Evolutionary conservation across 2,888 invertebrate genomes (phyloP).

Genomic region (Eristalinus sepulchralis): DNA sequence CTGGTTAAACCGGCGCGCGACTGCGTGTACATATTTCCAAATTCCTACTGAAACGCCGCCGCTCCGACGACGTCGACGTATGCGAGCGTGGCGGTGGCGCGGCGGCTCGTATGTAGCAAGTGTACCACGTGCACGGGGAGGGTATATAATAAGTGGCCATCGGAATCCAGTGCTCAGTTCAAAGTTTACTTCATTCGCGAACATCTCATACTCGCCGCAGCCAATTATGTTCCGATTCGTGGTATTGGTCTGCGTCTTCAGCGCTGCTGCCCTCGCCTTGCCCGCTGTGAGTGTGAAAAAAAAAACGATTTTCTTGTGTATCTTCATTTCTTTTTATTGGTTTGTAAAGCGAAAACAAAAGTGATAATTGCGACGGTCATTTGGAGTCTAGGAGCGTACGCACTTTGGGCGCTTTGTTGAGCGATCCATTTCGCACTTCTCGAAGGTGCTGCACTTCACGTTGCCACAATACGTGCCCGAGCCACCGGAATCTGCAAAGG

Average conservation of each 20-base stretch:
- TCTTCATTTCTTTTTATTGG: conserved; percentile 13
- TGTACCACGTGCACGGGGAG: conserved; percentile 23
- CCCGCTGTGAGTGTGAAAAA: conserved; percentile 78
- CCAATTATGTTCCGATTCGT: conserved; percentile 77
- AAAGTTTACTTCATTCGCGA: conserved; percentile 78
- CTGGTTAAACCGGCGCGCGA: conserved; percentile 63
- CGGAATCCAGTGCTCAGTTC: conserved; percentile 74
- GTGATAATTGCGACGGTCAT: conserved; percentile 22
- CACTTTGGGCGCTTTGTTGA: conserved; percentile 86
- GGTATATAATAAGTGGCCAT: conserved; percentile 61
- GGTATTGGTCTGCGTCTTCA: conserved; percentile 77
- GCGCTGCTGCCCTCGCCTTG: conserved; percentile 75
- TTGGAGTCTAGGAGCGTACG: conserved; percentile 81
- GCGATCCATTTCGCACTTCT: conserved; percentile 86
- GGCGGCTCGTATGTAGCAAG: conserved; percentile 4
- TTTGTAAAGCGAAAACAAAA: conserved; percentile 14
- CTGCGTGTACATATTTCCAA: conserved; percentile 57
- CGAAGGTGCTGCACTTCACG: conserved; percentile 85
- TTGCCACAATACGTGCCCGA: conserved; percentile 86
- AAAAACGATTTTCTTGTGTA: too few species aligned
- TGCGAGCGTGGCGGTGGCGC: conserved; percentile 5
- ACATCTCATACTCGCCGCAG: conserved; percentile 66
- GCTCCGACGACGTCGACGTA: background rate
- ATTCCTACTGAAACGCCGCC: conserved; percentile 41
- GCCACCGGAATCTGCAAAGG: conserved; percentile 72